These are phyloP conservation scores for Microctonus brassicae DNA, from an alignment of 2,888 invertebrate genomes.

Conservation along the genomic window DNA sequence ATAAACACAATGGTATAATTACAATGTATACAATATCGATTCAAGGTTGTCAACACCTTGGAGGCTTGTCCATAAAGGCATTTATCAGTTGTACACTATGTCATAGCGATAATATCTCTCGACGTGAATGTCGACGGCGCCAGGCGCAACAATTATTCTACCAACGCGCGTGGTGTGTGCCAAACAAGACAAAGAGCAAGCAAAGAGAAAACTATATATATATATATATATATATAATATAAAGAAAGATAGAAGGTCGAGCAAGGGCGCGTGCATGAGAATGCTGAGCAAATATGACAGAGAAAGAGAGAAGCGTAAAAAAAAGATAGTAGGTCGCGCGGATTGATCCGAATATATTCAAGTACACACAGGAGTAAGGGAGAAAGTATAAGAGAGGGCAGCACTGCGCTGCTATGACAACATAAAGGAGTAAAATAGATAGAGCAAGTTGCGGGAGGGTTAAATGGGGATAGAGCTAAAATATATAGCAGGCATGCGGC, in stretches of 20 bases:
- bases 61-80: neutral
- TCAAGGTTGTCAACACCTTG: neutral
- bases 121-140: neutral
- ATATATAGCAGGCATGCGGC: neutral
- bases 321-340: neutral
- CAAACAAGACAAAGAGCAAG: conserved; percentile 9
- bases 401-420: conserved; percentile 8
- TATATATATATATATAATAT: neutral
- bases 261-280: neutral
- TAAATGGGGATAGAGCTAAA: no score
- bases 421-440: neutral
- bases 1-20: no score
- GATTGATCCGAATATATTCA: neutral
- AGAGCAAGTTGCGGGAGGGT: neutral
- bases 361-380: neutral
- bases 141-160: conserved; percentile 25
- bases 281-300: neutral
- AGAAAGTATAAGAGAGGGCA: conserved; percentile 18
- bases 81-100: conserved; percentile 4
- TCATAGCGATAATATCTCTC: conserved; percentile 17
- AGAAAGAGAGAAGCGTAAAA: no score
- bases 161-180: neutral
- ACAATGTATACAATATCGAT: neutral
- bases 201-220: neutral
- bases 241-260: neutral